These are phyloP conservation scores for Kryptopterus vitreolus DNA, from an alignment of 2,797 vertebrate genomes.

Conservation along the genomic window DNA sequence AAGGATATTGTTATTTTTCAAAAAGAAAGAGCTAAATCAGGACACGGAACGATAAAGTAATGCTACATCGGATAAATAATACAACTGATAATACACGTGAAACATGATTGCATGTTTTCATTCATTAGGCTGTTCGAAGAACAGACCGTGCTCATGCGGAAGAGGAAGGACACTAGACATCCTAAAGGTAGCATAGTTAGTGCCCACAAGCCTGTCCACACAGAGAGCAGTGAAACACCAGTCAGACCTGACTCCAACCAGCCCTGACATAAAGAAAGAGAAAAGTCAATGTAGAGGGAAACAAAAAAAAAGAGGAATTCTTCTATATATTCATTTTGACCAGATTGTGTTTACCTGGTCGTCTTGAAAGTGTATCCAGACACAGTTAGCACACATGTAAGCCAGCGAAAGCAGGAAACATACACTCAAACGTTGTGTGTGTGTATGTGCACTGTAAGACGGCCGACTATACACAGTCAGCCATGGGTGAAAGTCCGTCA, in stretches of 20 bases:
- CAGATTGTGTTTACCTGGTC: slow-evolving; percentile 64
- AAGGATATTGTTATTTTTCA: not conserved
- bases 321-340: not conserved
- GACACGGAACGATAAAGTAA: not conserved
- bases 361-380: slow-evolving; percentile 61
- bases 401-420: slow-evolving; percentile 70
- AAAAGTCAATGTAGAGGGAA: not conserved
- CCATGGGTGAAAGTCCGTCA: slow-evolving; percentile 80
- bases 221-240: slow-evolving; percentile 59
- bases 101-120: not conserved
- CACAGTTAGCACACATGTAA: slow-evolving; percentile 66
- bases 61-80: not conserved
- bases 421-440: slow-evolving; percentile 69
- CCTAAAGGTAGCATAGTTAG: slow-evolving; percentile 67
- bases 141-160: slow-evolving; percentile 62
- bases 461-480: slow-evolving; percentile 70
- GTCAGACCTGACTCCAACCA: slow-evolving; percentile 58
- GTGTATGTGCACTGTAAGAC: slow-evolving; percentile 63
- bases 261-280: slow-evolving; percentile 60
- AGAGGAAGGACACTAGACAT: slow-evolving; percentile 73
- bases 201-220: slow-evolving; percentile 67
- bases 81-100: not conserved
- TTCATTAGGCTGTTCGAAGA: not conserved
- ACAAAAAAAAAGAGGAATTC: not conserved
- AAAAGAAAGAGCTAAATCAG: no score